Evolutionary conservation across 2,797 vertebrate species (phyloP).

Genomic region (Artibeus lituratus): DNA sequence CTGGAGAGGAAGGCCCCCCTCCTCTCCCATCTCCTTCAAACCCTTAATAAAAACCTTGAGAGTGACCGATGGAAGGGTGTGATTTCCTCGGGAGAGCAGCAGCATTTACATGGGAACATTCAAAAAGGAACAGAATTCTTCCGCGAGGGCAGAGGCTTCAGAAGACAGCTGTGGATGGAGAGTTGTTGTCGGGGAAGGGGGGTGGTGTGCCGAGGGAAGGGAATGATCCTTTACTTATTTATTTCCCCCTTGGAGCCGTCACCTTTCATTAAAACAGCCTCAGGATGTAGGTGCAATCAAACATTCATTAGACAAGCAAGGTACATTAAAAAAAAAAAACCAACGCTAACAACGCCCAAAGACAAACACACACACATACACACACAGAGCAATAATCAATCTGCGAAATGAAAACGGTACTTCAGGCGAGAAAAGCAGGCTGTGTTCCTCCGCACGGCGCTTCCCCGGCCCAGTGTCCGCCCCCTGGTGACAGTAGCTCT

Average conservation of each 20-base stretch:
- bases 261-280: slow-evolving; percentile 75
- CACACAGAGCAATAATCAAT: slow-evolving; percentile 55
- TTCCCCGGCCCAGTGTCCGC: background rate
- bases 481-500: background rate
- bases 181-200: background rate
- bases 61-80: slow-evolving; percentile 58
- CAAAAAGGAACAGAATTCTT: slow-evolving; percentile 61
- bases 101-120: slow-evolving; percentile 59
- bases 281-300: slow-evolving; percentile 72
- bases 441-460: background rate
- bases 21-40: background rate
- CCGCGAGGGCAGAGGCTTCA: slow-evolving; percentile 42
- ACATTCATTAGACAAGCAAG: slow-evolving; percentile 76
- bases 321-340: slow-evolving; percentile 37
- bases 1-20: background rate
- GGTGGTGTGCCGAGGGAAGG: background rate
- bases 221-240: slow-evolving; percentile 67
- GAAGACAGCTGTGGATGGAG: slow-evolving; percentile 61
- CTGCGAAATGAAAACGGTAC: slow-evolving; percentile 63
- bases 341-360: slow-evolving; percentile 1
- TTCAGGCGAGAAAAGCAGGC: slow-evolving; percentile 45
- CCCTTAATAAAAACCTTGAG: slow-evolving; percentile 48
- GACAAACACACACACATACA: background rate
- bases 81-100: slow-evolving; percentile 55
- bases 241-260: slow-evolving; percentile 61